A percentile compares a stretch with the other conserved stretches of the same genome.
These are phyloP conservation scores for Taphrorychus bicolor DNA, from an alignment of 2,888 invertebrate species.

Conservation along the genomic window DNA sequence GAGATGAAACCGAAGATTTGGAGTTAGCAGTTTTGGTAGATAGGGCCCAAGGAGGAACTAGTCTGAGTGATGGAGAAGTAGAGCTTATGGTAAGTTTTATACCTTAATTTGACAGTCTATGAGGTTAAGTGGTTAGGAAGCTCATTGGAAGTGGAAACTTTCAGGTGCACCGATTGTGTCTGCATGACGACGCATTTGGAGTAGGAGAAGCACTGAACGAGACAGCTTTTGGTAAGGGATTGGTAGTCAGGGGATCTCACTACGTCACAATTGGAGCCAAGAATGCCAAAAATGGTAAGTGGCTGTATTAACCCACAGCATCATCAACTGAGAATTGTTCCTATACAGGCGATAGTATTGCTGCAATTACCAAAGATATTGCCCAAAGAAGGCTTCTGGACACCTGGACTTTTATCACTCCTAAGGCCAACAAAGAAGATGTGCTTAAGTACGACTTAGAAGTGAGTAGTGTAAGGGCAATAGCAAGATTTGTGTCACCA, in stretches of 20 bases:
- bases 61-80: conserved; percentile 63
- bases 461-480: conserved; percentile 2
- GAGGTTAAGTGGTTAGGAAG: not conserved
- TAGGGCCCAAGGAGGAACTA: conserved; percentile 68
- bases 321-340: too few species aligned
- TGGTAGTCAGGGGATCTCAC: conserved; percentile 69
- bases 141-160: conserved; percentile 25
- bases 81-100: conserved; percentile 70
- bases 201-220: conserved; percentile 92
- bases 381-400: conserved; percentile 64
- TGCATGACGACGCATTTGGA: conserved; percentile 89
- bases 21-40: conserved; percentile 66
- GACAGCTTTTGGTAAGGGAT: conserved; percentile 68
- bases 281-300: not conserved
- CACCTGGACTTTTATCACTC: conserved; percentile 64
- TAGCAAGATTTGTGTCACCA: not conserved
- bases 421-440: conserved; percentile 16
- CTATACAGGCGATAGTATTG: conserved; percentile 51
- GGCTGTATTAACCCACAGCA: too few species aligned
- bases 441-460: conserved; percentile 15
- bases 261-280: conserved; percentile 39
- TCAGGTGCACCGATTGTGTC: conserved; percentile 78
- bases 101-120: too few species aligned
- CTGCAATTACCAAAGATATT: conserved; percentile 57
- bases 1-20: conserved; percentile 59